Percentiles rank a stretch among this genome's conserved stretches.
These are phyloP conservation scores for Agriopis leucophaearia DNA, from an alignment of 2,888 invertebrate species.

Conservation along the genomic window DNA sequence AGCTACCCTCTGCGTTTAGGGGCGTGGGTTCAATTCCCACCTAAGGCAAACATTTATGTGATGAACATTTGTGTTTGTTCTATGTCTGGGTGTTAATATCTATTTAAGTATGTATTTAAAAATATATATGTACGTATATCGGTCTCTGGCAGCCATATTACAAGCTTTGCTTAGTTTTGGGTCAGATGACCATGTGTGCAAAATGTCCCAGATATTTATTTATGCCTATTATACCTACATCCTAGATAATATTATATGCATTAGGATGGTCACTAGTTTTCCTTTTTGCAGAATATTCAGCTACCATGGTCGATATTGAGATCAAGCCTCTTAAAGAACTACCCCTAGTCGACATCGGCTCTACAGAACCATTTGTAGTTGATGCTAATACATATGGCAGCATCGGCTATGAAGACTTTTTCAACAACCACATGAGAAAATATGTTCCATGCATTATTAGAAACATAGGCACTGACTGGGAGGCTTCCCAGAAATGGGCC, in stretches of 20 bases:
- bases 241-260: background rate
- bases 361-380: conserved; percentile 9
- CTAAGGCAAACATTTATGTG: too few species aligned
- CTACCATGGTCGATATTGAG: conserved; percentile 52
- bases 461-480: conserved; percentile 88
- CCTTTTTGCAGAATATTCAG: background rate
- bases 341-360: background rate
- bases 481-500: conserved; percentile 88
- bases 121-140: too few species aligned
- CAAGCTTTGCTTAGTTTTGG: too few species aligned
- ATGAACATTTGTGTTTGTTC: too few species aligned
- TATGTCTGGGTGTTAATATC: too few species aligned
- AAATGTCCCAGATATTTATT: too few species aligned
- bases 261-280: background rate
- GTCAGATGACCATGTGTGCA: too few species aligned
- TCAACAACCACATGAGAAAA: conserved; percentile 73
- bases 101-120: too few species aligned
- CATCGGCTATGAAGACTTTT: conserved; percentile 86
- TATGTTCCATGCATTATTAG: conserved; percentile 89
- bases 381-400: conserved; percentile 34
- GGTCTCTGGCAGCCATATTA: too few species aligned
- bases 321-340: conserved; percentile 40
- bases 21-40: too few species aligned
- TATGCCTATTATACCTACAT: too few species aligned
- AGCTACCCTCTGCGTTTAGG: too few species aligned